These are phyloP conservation scores for Anastatus disparis DNA, from an alignment of 1,140 invertebrate genomes.

Conservation along the genomic window DNA sequence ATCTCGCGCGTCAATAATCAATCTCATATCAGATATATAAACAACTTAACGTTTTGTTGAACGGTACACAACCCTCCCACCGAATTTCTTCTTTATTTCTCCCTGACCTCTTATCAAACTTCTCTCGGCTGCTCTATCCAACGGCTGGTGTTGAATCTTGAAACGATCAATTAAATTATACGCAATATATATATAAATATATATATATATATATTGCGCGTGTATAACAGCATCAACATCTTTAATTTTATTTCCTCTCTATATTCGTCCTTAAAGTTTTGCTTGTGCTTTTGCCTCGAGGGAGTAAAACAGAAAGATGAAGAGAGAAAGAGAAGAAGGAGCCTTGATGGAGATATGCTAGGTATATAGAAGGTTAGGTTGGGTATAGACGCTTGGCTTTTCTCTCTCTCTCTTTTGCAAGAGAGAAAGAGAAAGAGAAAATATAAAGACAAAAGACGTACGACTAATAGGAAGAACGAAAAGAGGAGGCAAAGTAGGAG, in stretches of 20 bases:
- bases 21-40: no score
- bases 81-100: no score
- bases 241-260: conserved; percentile 11
- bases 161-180: conserved; percentile 11
- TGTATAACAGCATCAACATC: background rate
- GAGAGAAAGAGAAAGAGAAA: background rate
- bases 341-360: conserved; percentile 16
- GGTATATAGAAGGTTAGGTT: conserved; percentile 1
- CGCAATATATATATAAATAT: no score
- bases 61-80: no score
- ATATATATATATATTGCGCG: background rate
- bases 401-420: no score
- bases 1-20: no score
- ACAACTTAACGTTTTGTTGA: no score
- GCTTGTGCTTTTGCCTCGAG: background rate
- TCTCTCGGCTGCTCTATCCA: background rate
- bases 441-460: no score
- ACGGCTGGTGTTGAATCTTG: background rate
- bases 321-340: background rate
- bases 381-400: no score
- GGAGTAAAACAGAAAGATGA: background rate
- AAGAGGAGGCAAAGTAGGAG: background rate
- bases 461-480: conserved; percentile 14
- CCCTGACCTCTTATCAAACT: no score
- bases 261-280: conserved; percentile 11